Base-by-base conservation (phyloP, 1,140 invertebrate species). In the Calycopis cecrops region DNA sequence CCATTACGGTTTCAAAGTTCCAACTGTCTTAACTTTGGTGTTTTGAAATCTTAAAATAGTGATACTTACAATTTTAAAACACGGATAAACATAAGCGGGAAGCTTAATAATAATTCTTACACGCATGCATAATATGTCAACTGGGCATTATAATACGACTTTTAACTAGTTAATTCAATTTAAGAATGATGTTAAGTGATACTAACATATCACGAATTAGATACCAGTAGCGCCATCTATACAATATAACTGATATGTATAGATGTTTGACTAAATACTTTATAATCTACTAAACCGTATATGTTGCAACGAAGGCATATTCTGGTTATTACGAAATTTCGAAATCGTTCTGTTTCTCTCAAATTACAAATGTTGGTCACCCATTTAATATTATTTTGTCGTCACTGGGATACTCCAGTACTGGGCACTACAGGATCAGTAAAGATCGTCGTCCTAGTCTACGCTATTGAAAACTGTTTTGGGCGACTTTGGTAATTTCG, bases 201-300 rank as follows among this genome's bases (percentile, higher is more conserved):
- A 28, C 21, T 28, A 28, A 28, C 21, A 28, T 28, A 28, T 3
- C 21, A 37, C 35, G 35, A 37, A 37, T 9, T 37, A 4, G 3
- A 37, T 37, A 37, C 40, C 40, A 14, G 16, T 44, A 14, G 40
- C 40, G 40, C 40, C 40, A 44, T 44, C 40, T 16, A 44, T 16
- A 28, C 21, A 28, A 6, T 28, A 28, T 16, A 16, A 14, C 40
- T n/a, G 40, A 44, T 44, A 44, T 44, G 40, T 9, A 44, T 16
- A 9, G 14, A 44, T 44, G 16, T 16, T 28, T 6, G 2, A 28
- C 6, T 28, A 28, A 28, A 9, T 17, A 17, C 40, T 44, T 9
- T 9, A 44, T 9, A 44, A 28, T 16, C 14, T 9, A 16, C 16
- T 44, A 44, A 17, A 44, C 17, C 40, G 17, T 14, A 44, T 16